phyloP scores from a whole-genome alignment of 2,888 invertebrate species.

The Drosophila diplacantha region DNA sequence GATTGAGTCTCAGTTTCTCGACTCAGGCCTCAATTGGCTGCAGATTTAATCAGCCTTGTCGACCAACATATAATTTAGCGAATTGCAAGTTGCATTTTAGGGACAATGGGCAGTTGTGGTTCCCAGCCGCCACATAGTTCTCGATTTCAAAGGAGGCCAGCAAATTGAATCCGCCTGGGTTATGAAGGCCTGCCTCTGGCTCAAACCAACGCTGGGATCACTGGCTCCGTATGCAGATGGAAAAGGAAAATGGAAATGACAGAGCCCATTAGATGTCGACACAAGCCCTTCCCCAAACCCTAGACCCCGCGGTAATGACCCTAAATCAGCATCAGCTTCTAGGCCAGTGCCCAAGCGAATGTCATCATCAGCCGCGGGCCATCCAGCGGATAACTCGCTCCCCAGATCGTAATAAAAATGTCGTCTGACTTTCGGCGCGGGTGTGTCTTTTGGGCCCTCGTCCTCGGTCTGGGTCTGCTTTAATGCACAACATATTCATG shows the following conservation, averaged over 20 bases:
- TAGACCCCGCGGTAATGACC: conserved; percentile 20
- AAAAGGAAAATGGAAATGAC: conserved; percentile 29
- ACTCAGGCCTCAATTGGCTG: conserved; percentile 5
- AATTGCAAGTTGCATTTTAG: conserved; percentile 33
- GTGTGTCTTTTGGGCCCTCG: not conserved
- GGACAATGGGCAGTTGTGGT: conserved; percentile 21
- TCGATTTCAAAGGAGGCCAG: conserved; percentile 22
- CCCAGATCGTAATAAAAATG: conserved; percentile 66
- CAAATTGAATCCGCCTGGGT: conserved; percentile 60
- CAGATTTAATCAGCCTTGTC: conserved; percentile 43
- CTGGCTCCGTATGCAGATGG: conserved; percentile 19
- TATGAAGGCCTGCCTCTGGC: conserved; percentile 48
- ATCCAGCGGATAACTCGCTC: conserved; percentile 17
- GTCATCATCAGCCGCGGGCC: conserved; percentile 51
- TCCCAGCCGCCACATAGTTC: conserved; percentile 9
- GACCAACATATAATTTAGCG: conserved; percentile 35
- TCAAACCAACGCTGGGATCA: conserved; percentile 23
- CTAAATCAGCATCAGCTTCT: conserved; percentile 43
- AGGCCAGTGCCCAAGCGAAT: conserved; percentile 61
- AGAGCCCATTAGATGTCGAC: conserved; percentile 27
- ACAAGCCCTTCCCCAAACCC: conserved; percentile 4
- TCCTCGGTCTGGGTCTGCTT: conserved; percentile 43
- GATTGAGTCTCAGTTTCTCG: conserved; percentile 13
- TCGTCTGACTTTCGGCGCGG: conserved; percentile 52
- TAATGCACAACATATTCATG: conserved; percentile 75